Conservation (phyloP, 2,797 vertebrate species). For the Typhlichthys subterraneus region DNA sequence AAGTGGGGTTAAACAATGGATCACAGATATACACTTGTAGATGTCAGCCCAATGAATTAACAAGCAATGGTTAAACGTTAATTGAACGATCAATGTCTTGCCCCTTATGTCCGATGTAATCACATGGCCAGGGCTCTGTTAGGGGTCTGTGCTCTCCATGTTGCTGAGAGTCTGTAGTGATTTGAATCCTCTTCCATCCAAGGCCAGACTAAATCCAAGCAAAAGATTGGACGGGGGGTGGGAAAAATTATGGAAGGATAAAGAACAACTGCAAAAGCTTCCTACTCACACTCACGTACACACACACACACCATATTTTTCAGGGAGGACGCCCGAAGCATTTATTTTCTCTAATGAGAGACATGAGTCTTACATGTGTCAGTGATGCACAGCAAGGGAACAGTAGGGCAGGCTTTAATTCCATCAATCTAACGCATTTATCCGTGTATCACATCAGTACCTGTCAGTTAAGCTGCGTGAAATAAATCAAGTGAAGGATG, state of each 20-base stretch:
- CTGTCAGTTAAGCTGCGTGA: conserved; percentile 65
- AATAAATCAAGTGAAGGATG: conserved; percentile 61
- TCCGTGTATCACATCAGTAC: conserved; percentile 74
- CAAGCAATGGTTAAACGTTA: conserved; percentile 58
- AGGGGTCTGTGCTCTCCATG: conserved; percentile 39
- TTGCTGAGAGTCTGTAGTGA: conserved; percentile 56
- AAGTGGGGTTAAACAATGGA: conserved; percentile 34
- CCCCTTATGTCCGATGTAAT: conserved; percentile 54
- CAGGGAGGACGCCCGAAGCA: conserved; percentile 67
- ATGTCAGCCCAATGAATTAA: conserved; percentile 42
- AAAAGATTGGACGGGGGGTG: conserved; percentile 35
- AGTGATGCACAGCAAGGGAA: conserved; percentile 72
- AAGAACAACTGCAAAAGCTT: conserved; percentile 64
- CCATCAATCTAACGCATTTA: conserved; percentile 72
- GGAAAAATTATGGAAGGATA: conserved; percentile 60
- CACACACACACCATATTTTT: conserved; percentile 41
- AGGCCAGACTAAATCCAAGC: conserved; percentile 62
- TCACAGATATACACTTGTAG: conserved; percentile 26
- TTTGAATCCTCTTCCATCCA: conserved; percentile 55
- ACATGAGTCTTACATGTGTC: conserved; percentile 76
- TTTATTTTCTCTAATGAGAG: conserved; percentile 80
- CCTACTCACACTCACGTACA: conserved; percentile 13
- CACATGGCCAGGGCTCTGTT: conserved; percentile 52
- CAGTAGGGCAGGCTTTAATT: conserved; percentile 73
- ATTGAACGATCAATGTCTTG: conserved; percentile 69